Evolutionary conservation across 2,113 vertebrate genomes (phyloP), one percentile per base, ranked within the genome.

Genomic region (Apodemus sylvaticus): DNA sequence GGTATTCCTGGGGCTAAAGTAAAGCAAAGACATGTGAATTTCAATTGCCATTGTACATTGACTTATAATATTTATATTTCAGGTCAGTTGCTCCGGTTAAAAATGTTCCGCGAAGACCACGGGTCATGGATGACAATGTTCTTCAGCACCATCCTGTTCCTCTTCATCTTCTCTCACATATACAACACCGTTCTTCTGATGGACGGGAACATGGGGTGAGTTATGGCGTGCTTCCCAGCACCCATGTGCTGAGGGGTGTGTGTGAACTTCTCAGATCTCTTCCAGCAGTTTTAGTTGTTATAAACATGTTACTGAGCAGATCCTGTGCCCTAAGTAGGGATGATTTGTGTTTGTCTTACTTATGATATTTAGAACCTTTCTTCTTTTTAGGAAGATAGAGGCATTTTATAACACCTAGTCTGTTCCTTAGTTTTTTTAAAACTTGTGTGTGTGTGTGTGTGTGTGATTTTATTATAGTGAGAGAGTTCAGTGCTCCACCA

Each of bases 51-150:
- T 36, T 91, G 48, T 14, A 17, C 34, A 74, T 2, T 36, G 0
- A 91, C 90, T 96, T 98, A 82, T 92, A 7, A 86, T 97, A 86
- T 98, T 97, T 93, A 48, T 97, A 66, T 98, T 93, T 87, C 97
- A 99, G 99, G 99, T 98, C 99, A 99, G 93, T 98, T 99, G 97
- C 99, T 99, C 89, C 99, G 99, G 66, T 98, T 99, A 98, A 99
- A 99, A 98, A 99, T 99, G 99, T 99, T 99, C 98, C 99, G 99
- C 76, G 99, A 99, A 96, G 99, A 99, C 96, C 99, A 99, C 0
- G 99, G 99, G 83, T 99, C 99, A 62, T 99, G 99, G 99, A 99
- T 99, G 99, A 99, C 99, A 0, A 99, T 99, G 99, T 99, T 99
- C 98, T 99, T 99, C 99, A 99, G 99, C 98, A 99, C 99, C 86